Percentiles rank a stretch among this genome's conserved stretches.
These are phyloP conservation scores for Leptopilina drosophilae DNA, from an alignment of 2,888 invertebrate species.

Conservation along the genomic window DNA sequence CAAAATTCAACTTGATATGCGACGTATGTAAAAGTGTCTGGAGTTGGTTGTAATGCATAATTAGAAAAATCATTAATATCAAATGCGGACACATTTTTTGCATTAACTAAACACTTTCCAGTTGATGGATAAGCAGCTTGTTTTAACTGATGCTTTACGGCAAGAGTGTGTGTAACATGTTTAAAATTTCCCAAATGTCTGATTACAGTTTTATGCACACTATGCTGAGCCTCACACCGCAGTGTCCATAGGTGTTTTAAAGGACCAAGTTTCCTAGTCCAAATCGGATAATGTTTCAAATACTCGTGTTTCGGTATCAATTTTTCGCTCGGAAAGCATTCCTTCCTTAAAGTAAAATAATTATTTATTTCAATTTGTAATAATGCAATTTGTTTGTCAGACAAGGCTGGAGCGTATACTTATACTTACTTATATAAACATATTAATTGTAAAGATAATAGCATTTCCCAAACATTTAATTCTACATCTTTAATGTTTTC, in stretches of 20 bases:
- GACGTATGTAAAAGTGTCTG: background rate
- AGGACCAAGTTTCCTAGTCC: constrained; percentile 49
- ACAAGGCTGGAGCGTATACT: constrained; percentile 14
- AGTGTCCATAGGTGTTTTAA: constrained; percentile 51
- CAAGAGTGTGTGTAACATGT: constrained; percentile 46
- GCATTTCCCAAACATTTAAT: background rate
- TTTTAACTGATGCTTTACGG: constrained; percentile 46
- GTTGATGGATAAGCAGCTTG: background rate
- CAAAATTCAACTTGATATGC: background rate
- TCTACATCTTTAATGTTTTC: background rate
- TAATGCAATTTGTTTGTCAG: constrained; percentile 1
- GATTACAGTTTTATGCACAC: constrained; percentile 53
- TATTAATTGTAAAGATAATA: background rate
- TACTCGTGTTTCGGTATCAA: constrained; percentile 54
- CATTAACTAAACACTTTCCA: background rate
- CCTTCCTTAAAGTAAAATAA: background rate
- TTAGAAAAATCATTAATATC: background rate
- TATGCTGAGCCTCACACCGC: constrained; percentile 58
- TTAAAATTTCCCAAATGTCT: constrained; percentile 51
- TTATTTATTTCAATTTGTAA: background rate
- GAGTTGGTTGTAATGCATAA: background rate
- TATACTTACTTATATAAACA: no score
- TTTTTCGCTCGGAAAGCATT: constrained; percentile 17
- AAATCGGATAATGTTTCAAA: constrained; percentile 45
- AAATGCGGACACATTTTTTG: background rate